A percentile compares a stretch with the other conserved stretches of the same genome.
These are phyloP conservation scores for Plodia interpunctella DNA, from an alignment of 1,140 invertebrate genomes.

Conservation along the genomic window DNA sequence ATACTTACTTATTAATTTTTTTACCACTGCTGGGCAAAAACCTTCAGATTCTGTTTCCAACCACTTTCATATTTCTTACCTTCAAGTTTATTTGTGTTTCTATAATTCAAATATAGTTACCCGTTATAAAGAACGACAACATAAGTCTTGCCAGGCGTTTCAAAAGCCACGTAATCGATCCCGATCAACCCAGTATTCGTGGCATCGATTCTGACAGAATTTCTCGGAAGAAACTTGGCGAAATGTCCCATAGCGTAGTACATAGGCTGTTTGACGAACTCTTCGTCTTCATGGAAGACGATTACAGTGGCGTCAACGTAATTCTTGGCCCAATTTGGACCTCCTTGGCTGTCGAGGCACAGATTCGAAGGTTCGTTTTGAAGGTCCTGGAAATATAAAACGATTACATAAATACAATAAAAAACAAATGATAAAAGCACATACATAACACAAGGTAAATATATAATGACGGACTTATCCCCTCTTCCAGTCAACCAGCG, in stretches of 20 bases:
- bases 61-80: no score
- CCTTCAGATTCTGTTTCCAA: no score
- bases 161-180: conserved; percentile 7
- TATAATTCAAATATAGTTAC: conserved; percentile 1
- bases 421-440: no score
- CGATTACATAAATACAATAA: no score
- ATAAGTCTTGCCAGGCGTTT: background rate
- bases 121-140: conserved; percentile 9
- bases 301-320: conserved; percentile 86
- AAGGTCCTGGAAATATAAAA: conserved; percentile 76
- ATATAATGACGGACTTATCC: no score
- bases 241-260: conserved; percentile 90
- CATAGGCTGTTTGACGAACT: conserved; percentile 91
- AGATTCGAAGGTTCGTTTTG: conserved; percentile 88
- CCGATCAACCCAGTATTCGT: background rate
- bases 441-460: no score
- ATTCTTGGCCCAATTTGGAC: conserved; percentile 82
- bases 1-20: no score
- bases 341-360: conserved; percentile 83
- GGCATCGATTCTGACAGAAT: conserved; percentile 70
- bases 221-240: conserved; percentile 83
- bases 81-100: no score
- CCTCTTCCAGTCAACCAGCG: no score
- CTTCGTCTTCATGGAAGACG: conserved; percentile 77
- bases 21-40: no score